Evolutionary conservation across 2,113 vertebrate genomes (phyloP).

Genomic region (Xiphophorus couchianus): DNA sequence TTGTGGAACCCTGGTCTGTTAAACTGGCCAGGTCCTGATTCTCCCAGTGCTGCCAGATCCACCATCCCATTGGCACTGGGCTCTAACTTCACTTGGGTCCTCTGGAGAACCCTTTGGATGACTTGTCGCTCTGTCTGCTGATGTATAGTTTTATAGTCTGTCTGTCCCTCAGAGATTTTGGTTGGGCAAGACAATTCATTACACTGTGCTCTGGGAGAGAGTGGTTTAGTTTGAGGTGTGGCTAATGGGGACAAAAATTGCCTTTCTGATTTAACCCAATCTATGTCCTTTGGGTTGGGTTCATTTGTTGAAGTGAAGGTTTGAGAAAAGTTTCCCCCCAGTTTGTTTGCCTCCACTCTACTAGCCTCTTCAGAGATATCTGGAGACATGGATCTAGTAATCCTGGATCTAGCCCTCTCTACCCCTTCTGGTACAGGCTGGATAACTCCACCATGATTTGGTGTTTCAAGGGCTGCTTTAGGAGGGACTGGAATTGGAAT

Average conservation of each 20-base stretch:
- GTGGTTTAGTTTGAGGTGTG: constrained; percentile 79
- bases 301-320: constrained; percentile 83
- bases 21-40: constrained; percentile 76
- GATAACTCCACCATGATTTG: constrained; percentile 87
- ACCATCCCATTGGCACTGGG: constrained; percentile 83
- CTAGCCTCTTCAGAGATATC: constrained; percentile 52
- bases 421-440: constrained; percentile 85
- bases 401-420: constrained; percentile 79
- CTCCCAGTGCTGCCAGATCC: constrained; percentile 80
- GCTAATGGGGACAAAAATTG: constrained; percentile 82
- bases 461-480: constrained; percentile 84
- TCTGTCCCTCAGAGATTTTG: constrained; percentile 81
- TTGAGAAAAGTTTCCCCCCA: constrained; percentile 74
- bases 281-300: constrained; percentile 81
- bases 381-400: constrained; percentile 80
- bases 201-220: constrained; percentile 81
- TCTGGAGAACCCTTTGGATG: constrained; percentile 90
- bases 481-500: constrained; percentile 90
- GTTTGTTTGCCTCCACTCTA: constrained; percentile 62
- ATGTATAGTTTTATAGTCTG: constrained; percentile 85
- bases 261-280: constrained; percentile 80
- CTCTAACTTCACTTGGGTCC: constrained; percentile 88
- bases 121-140: constrained; percentile 88
- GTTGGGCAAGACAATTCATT: constrained; percentile 71
- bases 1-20: constrained; percentile 72